Percentiles rank a stretch among this genome's conserved stretches.
These are phyloP conservation scores for Macrotus californicus DNA, from an alignment of 2,113 vertebrate genomes.

Conservation along the genomic window DNA sequence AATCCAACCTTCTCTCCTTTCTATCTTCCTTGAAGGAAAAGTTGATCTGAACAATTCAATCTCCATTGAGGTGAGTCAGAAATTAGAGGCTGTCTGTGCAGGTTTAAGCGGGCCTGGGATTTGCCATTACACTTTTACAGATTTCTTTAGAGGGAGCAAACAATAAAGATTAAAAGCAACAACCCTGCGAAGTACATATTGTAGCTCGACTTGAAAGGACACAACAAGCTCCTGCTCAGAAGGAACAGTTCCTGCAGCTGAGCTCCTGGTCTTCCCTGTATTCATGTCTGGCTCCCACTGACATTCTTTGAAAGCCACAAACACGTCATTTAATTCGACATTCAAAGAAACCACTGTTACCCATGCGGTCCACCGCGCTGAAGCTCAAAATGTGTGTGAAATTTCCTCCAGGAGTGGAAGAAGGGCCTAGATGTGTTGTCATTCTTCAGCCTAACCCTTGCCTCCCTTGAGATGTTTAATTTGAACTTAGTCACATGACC, in stretches of 20 bases:
- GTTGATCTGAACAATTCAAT: background rate
- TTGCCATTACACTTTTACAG: constrained; percentile 36
- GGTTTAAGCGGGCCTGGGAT: background rate
- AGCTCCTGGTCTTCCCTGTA: background rate
- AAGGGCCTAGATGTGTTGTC: background rate
- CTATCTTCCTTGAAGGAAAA: background rate
- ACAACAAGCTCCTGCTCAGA: background rate
- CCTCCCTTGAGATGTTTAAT: background rate
- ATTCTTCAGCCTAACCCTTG: background rate
- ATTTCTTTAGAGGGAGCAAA: constrained; percentile 49
- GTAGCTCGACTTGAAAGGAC: constrained; percentile 37
- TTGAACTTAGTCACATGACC: background rate
- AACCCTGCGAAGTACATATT: constrained; percentile 7
- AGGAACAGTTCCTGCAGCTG: background rate
- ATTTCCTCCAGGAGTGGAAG: background rate
- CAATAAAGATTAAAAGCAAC: constrained; percentile 48
- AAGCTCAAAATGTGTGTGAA: constrained; percentile 14
- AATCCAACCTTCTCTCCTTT: background rate
- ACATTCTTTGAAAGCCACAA: constrained; percentile 25
- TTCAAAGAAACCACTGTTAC: constrained; percentile 21
- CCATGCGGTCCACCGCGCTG: background rate
- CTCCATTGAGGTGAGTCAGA: background rate
- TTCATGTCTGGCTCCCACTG: background rate
- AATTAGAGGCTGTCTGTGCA: background rate
- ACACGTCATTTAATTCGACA: background rate